Evolutionary conservation across 2,797 vertebrate species (phyloP), one percentile per base, ranked within the genome.

Genomic region (Lepidocolaptes lacrymiger): DNA sequence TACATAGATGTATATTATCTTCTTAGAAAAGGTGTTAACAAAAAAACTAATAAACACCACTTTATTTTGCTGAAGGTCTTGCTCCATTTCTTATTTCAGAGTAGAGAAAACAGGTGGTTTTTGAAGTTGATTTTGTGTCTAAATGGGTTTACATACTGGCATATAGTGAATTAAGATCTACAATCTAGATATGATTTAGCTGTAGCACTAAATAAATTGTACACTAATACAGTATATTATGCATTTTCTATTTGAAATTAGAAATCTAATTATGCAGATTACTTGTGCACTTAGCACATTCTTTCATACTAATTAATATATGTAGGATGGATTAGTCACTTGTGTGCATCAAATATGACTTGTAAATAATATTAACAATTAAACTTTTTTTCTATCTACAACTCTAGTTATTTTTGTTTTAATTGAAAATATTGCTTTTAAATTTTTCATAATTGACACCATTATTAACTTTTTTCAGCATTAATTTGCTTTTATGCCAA

Each of bases 1-100:
- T 22, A 43, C 1, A 0, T 32, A 48, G 24, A 55, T 43, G 3
- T n/a, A n/a, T 30, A 23, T 13, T 51, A 4, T 19, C 2, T 75
- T 72, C 52, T 68, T 36, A 48, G 43, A 74, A 72, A 48, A 48
- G 10, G 21, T 59, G 2, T 1, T 69, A 36, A 44, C 22, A 61
- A 39, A 39, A 63, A 78, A 78, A 64, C 44, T 16, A 23, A 28
- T 39, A 66, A 85, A 15, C 13, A 7, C 5, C 7, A 21, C 3
- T 34, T 59, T 48, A 48, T 71, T 90, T 52, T 39, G 5, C 23
- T 43, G 2, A 22, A 39, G 30, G n/a, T 22, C 2, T 68, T 79
- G 36, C 36, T 76, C 15, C 7, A 15, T 59, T 86, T 91, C 19
- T 74, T 52, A 20, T 55, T 85, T 66, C 10, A 76, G 34, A 72